phyloP scores from a whole-genome alignment of 2,113 vertebrate genomes.

The Varanus salvator region DNA sequence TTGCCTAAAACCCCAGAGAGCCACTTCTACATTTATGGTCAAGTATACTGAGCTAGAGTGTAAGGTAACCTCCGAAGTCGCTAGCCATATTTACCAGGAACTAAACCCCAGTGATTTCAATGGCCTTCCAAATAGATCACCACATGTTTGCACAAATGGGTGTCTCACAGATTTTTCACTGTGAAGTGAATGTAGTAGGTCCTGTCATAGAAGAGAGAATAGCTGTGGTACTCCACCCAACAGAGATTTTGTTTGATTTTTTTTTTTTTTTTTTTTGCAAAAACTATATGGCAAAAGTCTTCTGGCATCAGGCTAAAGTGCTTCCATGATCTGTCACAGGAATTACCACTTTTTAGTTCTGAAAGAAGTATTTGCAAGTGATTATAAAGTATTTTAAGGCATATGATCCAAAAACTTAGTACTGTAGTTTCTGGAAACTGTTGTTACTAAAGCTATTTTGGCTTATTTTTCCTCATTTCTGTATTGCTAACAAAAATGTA shows the following conservation, averaged over 20 bases:
- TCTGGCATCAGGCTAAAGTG: background rate
- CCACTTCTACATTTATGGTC: too few species aligned
- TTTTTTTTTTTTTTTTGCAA: too few species aligned
- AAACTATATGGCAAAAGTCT: background rate
- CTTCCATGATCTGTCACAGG: background rate
- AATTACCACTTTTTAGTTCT: background rate
- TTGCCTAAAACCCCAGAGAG: too few species aligned
- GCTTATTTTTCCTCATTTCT: constrained; percentile 10
- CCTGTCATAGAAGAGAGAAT: background rate
- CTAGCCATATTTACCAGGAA: background rate
- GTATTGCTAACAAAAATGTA: background rate
- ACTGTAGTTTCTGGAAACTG: background rate
- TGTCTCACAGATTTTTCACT: background rate
- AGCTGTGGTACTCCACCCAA: background rate
- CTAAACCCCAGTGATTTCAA: background rate
- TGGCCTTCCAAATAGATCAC: background rate
- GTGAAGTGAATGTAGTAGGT: background rate
- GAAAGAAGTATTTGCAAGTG: constrained; percentile 16
- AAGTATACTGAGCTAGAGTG: too few species aligned
- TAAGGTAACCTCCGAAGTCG: too few species aligned
- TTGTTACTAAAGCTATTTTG: background rate
- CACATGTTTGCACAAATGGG: background rate
- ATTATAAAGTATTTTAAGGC: constrained; percentile 19
- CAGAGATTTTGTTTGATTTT: background rate
- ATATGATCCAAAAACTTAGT: background rate